Base-by-base conservation (phyloP, 2,888 invertebrate species). In the Pegoplata infirma region DNA sequence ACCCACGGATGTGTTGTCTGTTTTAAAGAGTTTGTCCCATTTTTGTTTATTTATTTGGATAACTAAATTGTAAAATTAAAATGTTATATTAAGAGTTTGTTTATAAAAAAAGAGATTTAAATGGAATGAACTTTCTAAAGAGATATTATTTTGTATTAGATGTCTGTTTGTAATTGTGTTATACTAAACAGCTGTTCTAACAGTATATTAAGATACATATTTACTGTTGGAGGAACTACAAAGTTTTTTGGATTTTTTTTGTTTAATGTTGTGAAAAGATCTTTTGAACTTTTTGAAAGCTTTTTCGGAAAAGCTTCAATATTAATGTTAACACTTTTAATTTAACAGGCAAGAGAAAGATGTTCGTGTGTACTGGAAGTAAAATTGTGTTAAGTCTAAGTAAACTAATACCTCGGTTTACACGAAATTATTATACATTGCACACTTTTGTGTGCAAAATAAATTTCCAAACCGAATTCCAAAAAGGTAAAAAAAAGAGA, bases 111-210 rank as follows among this genome's bases (percentile, higher is more conserved):
- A 19, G 14, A n/a, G 12, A 23, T 10, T 25, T n/a, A 12, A 32
- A 1, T 53, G 12, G 25, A 53, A 10, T 23, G 14, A 7, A 21
- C 16, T 17, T 49, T 32, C 10, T 1, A 1, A 32, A 64, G 47
- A 63, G 51, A 47, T 10, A 10, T 1, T 28, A 12, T 14, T 25
- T 28, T 32, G 28, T 5, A 25, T 16, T 19, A 19, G 10, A 44
- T 10, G n/a, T 14, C 1, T 21, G n/a, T 46, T 10, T 46, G 5
- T 46, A 25, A 23, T 46, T 5, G 19, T 10, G 14, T 19, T n/a
- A 36, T n/a, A 46, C 2, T 46, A 63, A n/a, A 53, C 53, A 66
- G 66, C 40, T 66, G 66, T 19, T 25, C 17, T 66, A 64, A 51
- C 16, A 32, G 8, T 10, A 32, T n/a, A n/a, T n/a, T n/a, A n/a